A percentile compares a stretch with the other conserved stretches of the same genome.
These are phyloP conservation scores for Carposina sasakii DNA, from an alignment of 1,140 invertebrate species.

Conservation along the genomic window DNA sequence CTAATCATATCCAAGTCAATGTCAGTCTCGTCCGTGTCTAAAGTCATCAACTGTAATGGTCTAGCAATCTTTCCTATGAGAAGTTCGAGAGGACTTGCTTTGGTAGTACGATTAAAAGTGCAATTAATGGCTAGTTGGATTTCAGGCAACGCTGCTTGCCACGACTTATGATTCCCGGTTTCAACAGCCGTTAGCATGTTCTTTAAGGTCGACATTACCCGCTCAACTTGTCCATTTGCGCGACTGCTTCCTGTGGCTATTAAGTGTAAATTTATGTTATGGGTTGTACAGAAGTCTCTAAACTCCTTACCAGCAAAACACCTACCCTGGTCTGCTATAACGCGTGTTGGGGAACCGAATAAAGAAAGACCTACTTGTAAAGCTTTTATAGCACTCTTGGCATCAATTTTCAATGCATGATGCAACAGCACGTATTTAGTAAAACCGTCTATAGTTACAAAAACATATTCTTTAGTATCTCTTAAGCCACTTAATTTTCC, in stretches of 20 bases:
- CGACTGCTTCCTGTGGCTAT: conserved; percentile 32
- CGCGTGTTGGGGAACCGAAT: conserved; percentile 20
- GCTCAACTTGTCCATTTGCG: conserved; percentile 40
- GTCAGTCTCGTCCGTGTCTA: no score
- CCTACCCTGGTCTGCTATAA: conserved; percentile 25
- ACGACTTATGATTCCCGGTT: conserved; percentile 4
- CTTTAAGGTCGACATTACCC: conserved; percentile 31
- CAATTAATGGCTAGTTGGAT: conserved; percentile 23
- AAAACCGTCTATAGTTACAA: conserved; percentile 41
- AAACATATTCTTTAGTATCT: conserved; percentile 16
- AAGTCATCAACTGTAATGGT: no score
- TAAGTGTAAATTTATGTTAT: conserved; percentile 25
- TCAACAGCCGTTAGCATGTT: conserved; percentile 17
- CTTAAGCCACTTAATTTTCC: conserved; percentile 29
- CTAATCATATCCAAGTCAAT: no score
- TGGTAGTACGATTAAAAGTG: conserved; percentile 14
- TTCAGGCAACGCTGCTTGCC: conserved; percentile 9
- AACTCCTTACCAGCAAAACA: conserved; percentile 25
- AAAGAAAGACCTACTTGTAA: conserved; percentile 13
- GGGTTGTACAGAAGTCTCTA: conserved; percentile 13
- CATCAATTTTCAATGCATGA: conserved; percentile 24
- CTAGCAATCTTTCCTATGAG: conserved; percentile 15
- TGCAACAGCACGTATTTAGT: conserved; percentile 37
- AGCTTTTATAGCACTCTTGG: no score
- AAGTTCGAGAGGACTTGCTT: conserved; percentile 15